phyloP scores from a whole-genome alignment of 2,113 vertebrate species.

The Clarias macrocephalus region DNA sequence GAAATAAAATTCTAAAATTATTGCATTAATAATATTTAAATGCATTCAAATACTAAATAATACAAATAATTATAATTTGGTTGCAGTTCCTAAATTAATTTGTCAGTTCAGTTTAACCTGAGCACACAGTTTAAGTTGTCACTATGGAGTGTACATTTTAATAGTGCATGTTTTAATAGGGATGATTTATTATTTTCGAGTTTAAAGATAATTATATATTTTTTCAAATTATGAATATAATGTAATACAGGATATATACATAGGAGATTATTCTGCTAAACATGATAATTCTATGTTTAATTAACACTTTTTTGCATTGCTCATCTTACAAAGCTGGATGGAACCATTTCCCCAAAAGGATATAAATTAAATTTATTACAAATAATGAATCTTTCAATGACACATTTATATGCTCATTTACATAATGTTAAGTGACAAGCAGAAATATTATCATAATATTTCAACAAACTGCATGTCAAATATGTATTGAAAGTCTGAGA shows the following conservation, averaged over 20 bases:
- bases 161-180: not conserved
- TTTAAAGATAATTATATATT: not conserved
- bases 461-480: conserved; percentile 39
- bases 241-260: not conserved
- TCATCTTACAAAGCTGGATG: not conserved
- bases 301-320: not conserved
- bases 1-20: no score
- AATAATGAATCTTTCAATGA: not conserved
- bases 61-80: no score
- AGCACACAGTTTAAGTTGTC: not conserved
- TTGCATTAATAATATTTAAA: no score
- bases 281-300: not conserved
- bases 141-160: not conserved
- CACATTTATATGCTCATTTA: not conserved
- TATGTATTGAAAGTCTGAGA: conserved; percentile 32
- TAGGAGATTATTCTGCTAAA: not conserved
- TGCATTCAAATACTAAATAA: no score
- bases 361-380: not conserved
- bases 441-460: conserved; percentile 57
- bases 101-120: not conserved
- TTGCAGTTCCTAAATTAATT: not conserved
- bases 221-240: no score
- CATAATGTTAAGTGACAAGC: not conserved
- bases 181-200: not conserved
- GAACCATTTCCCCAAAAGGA: not conserved